phyloP scores from a whole-genome alignment of 35 echinoderm and acorn worm genomes.

The Hemicentrotus pulcherrimus region DNA sequence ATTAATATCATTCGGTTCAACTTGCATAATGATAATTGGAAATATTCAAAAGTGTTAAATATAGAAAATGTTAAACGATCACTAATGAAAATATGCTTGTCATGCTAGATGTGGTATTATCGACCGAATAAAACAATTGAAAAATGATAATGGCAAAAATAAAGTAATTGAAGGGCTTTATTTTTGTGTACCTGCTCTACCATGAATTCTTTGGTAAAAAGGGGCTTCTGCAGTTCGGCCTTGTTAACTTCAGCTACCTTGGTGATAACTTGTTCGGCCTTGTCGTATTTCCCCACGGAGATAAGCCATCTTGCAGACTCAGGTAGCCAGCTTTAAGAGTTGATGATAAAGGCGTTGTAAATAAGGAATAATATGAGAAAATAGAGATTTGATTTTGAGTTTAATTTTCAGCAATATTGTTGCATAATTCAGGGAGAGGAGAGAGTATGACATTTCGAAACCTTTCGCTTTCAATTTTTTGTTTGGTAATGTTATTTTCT shows the following conservation, averaged over 20 bases:
- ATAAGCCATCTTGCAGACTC: conserved; percentile 69
- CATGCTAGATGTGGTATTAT: too few relatives aligned
- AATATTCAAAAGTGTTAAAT: too few relatives aligned
- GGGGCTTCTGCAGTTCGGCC: neutral
- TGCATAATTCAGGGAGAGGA: too few relatives aligned
- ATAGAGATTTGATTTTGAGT: neutral
- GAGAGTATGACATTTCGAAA: too few relatives aligned
- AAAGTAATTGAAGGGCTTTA: neutral
- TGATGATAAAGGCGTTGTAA: neutral
- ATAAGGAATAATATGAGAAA: neutral
- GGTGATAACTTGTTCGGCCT: conserved; percentile 52
- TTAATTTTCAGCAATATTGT: neutral
- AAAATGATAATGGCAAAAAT: too few relatives aligned
- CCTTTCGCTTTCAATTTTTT: too few relatives aligned
- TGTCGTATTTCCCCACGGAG: conserved; percentile 40
- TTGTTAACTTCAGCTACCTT: conserved; percentile 69
- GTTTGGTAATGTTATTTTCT: too few relatives aligned
- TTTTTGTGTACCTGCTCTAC: neutral
- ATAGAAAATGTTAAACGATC: too few relatives aligned
- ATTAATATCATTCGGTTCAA: too few relatives aligned
- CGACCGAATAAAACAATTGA: too few relatives aligned
- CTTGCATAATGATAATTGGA: too few relatives aligned
- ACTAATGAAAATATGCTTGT: too few relatives aligned
- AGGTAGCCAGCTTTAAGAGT: conserved; percentile 54
- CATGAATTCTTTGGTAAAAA: conserved; percentile 16